Base-by-base conservation (phyloP, 2,888 invertebrate species). In the Pandemis heparana region DNA sequence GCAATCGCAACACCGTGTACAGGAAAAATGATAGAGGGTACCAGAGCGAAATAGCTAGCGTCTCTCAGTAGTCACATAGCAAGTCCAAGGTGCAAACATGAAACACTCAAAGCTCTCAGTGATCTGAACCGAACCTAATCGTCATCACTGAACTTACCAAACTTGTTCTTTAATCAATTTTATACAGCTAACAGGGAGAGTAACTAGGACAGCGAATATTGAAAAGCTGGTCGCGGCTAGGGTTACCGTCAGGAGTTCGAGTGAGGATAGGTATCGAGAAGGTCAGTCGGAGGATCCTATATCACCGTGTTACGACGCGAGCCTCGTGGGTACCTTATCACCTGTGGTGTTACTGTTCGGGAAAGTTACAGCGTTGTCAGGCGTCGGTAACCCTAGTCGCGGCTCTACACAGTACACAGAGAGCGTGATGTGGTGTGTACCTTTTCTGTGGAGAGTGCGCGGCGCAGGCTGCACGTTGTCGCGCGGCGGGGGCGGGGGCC, bases 401-500 rank as follows among this genome's bases (percentile, higher is more conserved):
- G 84, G 84, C 84, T 83, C 82, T 83, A 86, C 85, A 82, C 83
- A 81, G 75, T 82, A 81, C 81, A 82, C 76, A 77, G 80, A 81
- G 82, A 83, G 84, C 82, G 80, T 78, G 80, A 77, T 77, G 79
- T 78, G 80, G 77, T 77, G 81, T 88, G 81, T 87, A 95, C 95
- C 95, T 94, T 94, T 95, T 80, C 95, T 88, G 78, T 91, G 92
- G 75, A 90, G 94, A 79, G 89, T 92, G 75, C 94, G 89, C 76
- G 89, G 90, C 74, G 87, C 88, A 72, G 91, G 87, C 74, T 89
- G 95, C 84, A 96, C 95, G 85, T 95, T 95, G 82, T 97, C 97
- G 75, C 97, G 94, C 0, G 98, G 97, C 10, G 98, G 98, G 46
- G 97, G 97, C 59, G 97, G 98, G n/a, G 98, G 98, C 67, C 98